These are phyloP conservation scores for Neosilurus mollespiculum DNA, from an alignment of 2,797 vertebrate genomes.

Conservation along the genomic window DNA sequence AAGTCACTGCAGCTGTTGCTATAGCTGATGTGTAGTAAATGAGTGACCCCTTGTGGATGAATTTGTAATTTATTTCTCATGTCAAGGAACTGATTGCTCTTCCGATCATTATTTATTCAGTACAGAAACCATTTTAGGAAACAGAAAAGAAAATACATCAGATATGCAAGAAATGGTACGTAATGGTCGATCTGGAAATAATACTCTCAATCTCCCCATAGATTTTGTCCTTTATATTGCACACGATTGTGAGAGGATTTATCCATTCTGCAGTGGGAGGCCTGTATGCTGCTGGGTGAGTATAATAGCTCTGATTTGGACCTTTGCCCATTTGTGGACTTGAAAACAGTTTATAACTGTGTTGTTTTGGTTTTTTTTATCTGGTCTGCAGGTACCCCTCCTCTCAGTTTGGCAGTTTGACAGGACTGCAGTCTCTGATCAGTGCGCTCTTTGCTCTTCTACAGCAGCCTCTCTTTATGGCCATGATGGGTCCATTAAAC, in stretches of 20 bases:
- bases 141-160: neutral
- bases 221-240: conserved; percentile 94
- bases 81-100: neutral
- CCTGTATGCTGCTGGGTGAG: conserved; percentile 97
- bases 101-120: conserved; percentile 41
- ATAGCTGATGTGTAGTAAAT: conserved; percentile 30
- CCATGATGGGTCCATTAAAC: conserved; percentile 90
- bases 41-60: conserved; percentile 62
- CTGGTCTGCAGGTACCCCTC: conserved; percentile 86
- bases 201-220: conserved; percentile 58
- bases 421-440: conserved; percentile 95
- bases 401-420: conserved; percentile 96
- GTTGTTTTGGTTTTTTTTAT: neutral
- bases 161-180: neutral
- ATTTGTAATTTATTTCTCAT: conserved; percentile 35
- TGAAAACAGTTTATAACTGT: conserved; percentile 7
- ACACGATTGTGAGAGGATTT: conserved; percentile 95
- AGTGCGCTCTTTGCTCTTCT: conserved; percentile 96
- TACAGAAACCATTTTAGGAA: conserved; percentile 27
- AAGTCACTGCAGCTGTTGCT: conserved; percentile 45
- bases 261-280: conserved; percentile 96
- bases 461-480: conserved; percentile 97
- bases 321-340: neutral
- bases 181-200: conserved; percentile 7
- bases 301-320: conserved; percentile 47